Evolutionary conservation across 1,140 invertebrate species (phyloP), one percentile per base, ranked within the genome.

Genomic region (Cydia strobilella): DNA sequence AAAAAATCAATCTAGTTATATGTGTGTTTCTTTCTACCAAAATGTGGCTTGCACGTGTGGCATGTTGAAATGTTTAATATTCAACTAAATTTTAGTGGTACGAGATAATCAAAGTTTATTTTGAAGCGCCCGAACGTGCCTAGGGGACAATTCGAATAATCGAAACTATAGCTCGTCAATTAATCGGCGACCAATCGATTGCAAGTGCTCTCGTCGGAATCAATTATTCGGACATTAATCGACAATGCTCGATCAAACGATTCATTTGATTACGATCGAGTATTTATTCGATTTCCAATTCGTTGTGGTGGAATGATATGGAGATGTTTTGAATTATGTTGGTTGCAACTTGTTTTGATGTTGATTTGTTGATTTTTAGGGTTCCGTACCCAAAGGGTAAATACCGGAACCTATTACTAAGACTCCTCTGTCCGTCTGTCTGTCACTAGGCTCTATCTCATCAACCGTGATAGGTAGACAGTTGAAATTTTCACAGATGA

Each of bases 171-270:
- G 48, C 18, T 18, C 51, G 51, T 18, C 54, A 23, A 59, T 59
- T 59, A 59, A 23, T 10, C 54, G 54, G 54, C 20, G 3, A 59
- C 54, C 18, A 59, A 59, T 59, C 54, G 54, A 59, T 59, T 23
- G 15, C 51, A 15, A 59, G 54, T 59, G 54, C 54, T 59, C 54
- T 59, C 54, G 20, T 59, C 54, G 9, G 54, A 59, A 59, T 59
- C 54, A 59, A 59, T 59, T 59, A 59, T 59, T 59, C 54, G 54
- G 54, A 59, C 54, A 59, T 59, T 59, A 59, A 20, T 59, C 54
- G 54, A 59, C 54, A 59, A 59, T 59, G 54, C 54, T 59, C 54
- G 54, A 59, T 59, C 54, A 59, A 59, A 59, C 54, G 54, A 59
- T 59, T 23, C 54, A 23, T 59, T 59, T 59, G 54, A 59, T 23